Percentiles rank a stretch among this genome's conserved stretches.
Evolutionary conservation across 1,140 invertebrate species (phyloP).

Genomic region (Philopotamus ludificatus): DNA sequence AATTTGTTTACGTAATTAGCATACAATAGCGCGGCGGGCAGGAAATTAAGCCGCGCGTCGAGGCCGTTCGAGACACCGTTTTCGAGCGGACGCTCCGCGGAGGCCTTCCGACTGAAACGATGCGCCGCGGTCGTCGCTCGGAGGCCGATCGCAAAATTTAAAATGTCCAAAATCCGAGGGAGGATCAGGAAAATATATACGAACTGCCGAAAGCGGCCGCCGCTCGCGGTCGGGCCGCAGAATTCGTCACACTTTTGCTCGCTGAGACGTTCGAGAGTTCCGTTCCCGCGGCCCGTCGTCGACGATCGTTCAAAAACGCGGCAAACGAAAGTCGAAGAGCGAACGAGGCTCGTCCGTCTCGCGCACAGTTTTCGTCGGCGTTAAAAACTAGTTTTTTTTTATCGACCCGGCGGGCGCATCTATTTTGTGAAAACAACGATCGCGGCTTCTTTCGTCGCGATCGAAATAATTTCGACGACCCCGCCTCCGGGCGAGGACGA

Average conservation of each 20-base stretch:
- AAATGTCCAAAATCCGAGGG: no score
- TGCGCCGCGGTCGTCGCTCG: no score
- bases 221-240: no score
- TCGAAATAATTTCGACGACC: not conserved
- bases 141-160: no score
- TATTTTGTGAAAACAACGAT: not conserved
- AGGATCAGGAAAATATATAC: no score
- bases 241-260: constrained; percentile 15
- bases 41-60: no score
- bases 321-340: constrained; percentile 17
- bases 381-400: not conserved
- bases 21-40: constrained; percentile 13
- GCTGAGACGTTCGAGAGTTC: constrained; percentile 2
- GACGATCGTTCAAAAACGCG: constrained; percentile 18
- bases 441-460: not conserved
- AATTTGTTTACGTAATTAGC: constrained; percentile 27
- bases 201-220: no score
- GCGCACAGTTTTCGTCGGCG: not conserved
- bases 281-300: constrained; percentile 19
- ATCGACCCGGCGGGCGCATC: not conserved
- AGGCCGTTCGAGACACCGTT: no score
- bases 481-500: not conserved
- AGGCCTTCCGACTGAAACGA: no score
- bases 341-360: not conserved
- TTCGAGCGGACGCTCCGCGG: no score